Base-by-base conservation (phyloP, 2,797 vertebrate genomes). In the Serranus cabrilla region DNA sequence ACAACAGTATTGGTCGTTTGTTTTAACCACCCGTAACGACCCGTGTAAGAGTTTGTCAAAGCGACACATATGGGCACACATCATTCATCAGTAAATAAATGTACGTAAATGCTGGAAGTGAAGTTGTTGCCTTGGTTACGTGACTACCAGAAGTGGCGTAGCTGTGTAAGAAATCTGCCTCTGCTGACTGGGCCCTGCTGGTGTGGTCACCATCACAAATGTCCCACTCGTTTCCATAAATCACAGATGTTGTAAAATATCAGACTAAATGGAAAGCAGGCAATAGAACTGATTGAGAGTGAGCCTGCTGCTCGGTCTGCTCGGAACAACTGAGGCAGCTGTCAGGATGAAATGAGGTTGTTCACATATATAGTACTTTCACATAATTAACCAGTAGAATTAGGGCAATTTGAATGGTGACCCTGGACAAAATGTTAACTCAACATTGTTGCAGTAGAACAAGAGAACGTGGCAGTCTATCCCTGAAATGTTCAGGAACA, bases 231-330 rank as follows among this genome's bases (percentile, higher is more conserved):
- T 63, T 1, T 51, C 4, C 11, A 7, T 75, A 12, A 80, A 69
- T 83, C 55, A 50, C 40, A 59, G 46, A 71, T 7, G 50, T 4
- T 67, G 71, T 64, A 52, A 79, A 79, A 18, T 56, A 57, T 71
- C 39, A 42, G 25, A 49, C n/a, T 51, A 60, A 73, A 80, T 56
- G 55, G 31, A 0, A 62, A 62, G 42, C 40, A 21, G 42, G 46
- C 45, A 2, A 49, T 16, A 13, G 58, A 65, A 17, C 9, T 65
- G 72, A 80, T 5, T 70, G 47, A 67, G 58, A n/a, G 25, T 18
- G 25, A 62, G 56, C 14, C 66, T 68, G 52, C 57, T 70, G 71
- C 58, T 49, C 5, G 18, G 57, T 46, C 46, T 73, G 59, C 21
- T 61, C 62, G 52, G 25, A 58, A 23, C 71, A 74, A 50, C 31